These are phyloP conservation scores for Anisognathus igniventris DNA, from an alignment of 2,797 vertebrate genomes.

Conservation along the genomic window DNA sequence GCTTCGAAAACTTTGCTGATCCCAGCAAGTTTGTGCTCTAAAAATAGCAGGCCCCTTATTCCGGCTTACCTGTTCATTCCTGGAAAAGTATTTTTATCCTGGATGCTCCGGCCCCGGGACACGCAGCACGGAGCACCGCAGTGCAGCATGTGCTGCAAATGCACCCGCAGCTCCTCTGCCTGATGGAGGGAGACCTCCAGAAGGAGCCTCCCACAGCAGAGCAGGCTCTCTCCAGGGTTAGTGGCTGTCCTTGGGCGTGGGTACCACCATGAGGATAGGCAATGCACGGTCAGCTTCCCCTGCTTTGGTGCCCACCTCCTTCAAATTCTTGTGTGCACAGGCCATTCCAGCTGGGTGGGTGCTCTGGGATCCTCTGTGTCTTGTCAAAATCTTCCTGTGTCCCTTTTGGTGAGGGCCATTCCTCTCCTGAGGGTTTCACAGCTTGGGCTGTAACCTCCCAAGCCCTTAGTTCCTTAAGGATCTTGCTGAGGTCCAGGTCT, in stretches of 20 bases:
- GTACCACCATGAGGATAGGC: background rate
- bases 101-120: background rate
- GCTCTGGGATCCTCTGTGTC: background rate
- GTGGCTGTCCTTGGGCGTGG: fast-evolving
- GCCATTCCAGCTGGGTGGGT: background rate
- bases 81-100: background rate
- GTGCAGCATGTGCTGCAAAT: background rate
- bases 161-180: fast-evolving
- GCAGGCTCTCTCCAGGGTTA: background rate
- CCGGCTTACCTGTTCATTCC: background rate
- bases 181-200: background rate
- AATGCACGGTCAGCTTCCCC: background rate
- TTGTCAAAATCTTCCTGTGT: background rate
- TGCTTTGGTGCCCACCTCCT: background rate
- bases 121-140: fast-evolving
- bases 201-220: background rate
- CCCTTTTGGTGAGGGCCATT: background rate
- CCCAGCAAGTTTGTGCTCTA: background rate
- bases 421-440: background rate
- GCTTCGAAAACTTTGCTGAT: background rate
- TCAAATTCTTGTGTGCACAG: background rate
- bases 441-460: background rate
- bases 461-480: background rate
- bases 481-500: background rate
- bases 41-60: background rate